Evolutionary conservation across 2,888 invertebrate species (phyloP).

Genomic region (Torymus tubicola): DNA sequence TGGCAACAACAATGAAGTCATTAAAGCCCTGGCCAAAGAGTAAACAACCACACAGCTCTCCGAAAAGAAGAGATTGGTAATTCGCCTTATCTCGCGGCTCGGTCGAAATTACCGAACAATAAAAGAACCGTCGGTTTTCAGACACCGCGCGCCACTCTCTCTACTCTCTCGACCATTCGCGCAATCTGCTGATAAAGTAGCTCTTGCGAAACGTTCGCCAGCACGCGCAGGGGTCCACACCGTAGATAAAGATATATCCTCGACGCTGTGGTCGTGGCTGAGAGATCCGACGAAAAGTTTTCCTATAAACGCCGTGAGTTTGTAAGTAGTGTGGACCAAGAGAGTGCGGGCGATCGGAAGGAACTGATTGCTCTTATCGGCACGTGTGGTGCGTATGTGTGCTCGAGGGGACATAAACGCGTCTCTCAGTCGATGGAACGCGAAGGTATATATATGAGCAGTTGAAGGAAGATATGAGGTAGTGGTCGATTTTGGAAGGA

Average conservation of each 20-base stretch:
- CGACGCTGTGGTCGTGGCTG: too few species aligned
- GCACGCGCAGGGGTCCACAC: constrained; percentile 1
- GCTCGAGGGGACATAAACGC: background rate
- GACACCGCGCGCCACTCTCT: background rate
- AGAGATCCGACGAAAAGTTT: constrained; percentile 25
- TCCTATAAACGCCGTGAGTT: background rate
- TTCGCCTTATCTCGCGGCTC: constrained; percentile 26
- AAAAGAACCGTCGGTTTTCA: constrained; percentile 35
- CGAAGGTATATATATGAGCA: too few species aligned
- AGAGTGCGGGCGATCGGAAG: constrained; percentile 29
- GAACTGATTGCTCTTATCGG: constrained; percentile 20
- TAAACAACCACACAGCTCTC: constrained; percentile 17
- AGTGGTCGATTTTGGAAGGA: too few species aligned
- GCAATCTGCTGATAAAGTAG: constrained; percentile 39
- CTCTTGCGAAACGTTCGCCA: constrained; percentile 38
- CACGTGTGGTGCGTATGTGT: background rate
- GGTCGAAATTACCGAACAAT: constrained; percentile 43
- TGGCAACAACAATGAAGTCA: constrained; percentile 36
- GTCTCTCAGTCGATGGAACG: background rate
- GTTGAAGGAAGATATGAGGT: too few species aligned
- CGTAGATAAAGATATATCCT: constrained; percentile 49
- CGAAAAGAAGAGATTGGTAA: constrained; percentile 28
- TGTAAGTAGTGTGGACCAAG: background rate
- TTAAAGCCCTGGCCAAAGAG: constrained; percentile 5
- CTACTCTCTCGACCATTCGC: background rate